Evolutionary conservation across 2,797 vertebrate species (phyloP), one percentile per base, ranked within the genome.

Genomic region (Micrastur ruficollis): DNA sequence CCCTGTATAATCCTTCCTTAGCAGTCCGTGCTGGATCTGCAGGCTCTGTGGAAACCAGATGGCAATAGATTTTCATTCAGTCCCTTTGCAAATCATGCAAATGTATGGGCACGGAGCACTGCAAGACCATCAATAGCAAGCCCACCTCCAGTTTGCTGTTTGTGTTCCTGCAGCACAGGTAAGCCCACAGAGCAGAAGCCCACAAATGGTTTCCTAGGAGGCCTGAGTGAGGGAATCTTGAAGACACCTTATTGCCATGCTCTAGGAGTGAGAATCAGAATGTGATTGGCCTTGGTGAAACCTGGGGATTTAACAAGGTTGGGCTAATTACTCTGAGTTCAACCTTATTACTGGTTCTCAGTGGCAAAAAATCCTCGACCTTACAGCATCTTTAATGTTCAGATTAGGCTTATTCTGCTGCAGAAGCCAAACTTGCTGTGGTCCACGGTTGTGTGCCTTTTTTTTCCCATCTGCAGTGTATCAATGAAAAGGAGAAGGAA

Each of bases 361-460:
- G 8, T 61, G 27, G 22, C n/a, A 82, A 82, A 71, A 58, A 0
- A 0, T 0, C 1, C 20, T n/a, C 27, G 12, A 47, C 32, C 31
- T 93, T 52, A 49, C 6, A 32, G 16, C 14, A 6, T 26, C 59
- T 80, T 47, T 68, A 34, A 53, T n/a, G 29, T 58, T 58, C 17
- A 38, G 53, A 83, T 46, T 80, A 89, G 11, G 29, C 7, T 93
- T 55, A 47, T 4, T 42, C 32, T 78, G 8, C 22, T 76, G n/a
- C 32, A 53, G 31, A 86, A 23, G 7, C 2, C 11, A 92, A 80
- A 16, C 26, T 72, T 72, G 34, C 32, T 34, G 16, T 29, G 14
- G 15, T 18, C n/a, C 34, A 76, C 15, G 25, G 4, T 19, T 74
- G 13, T 20, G 15, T 85, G 16, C 17, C 15, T 50, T 56, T 40